Base-by-base conservation (phyloP, 2,888 invertebrate species). In the Dilophus febrilis region DNA sequence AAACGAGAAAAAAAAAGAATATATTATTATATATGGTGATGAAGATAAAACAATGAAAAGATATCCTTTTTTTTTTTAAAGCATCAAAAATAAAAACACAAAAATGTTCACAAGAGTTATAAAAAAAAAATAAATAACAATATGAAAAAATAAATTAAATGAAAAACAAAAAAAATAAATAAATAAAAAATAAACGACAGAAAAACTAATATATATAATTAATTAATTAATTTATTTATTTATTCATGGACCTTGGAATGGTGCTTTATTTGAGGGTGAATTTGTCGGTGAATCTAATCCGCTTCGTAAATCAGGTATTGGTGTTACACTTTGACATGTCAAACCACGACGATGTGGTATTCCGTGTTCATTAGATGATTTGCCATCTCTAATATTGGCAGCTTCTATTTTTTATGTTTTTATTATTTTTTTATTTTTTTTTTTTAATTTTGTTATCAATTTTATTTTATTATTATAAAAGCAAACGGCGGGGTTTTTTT, bases 241-340 rank as follows among this genome's bases (percentile, higher is more conserved):
- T 26, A 29, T 31, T 40, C 44, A 47, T 40, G 46, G 58, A 62
- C 61, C 61, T 62, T 62, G 62, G 51, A 62, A 62, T 48, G 61
- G 60, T 47, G 59, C 60, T 49, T 60, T 57, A 50, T 55, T 56
- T 43, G 54, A 53, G 46, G 61, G 57, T 42, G 61, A 61, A 47
- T 55, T 53, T 44, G 58, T 51, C 19, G 57, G 56, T 47, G 57
- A 54, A 50, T 62, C 61, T 50, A 58, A 49, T 50, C 61, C 62
- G 53, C 60, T 61, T 64, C 87, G 77, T 66, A 88, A 77, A 71
- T 85, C 82, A 61, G 87, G 87, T 64, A 88, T 88, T 64, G 84
- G 77, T 63, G 71, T 71, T 62, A 84, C 78, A 64, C 74, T 70
- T 65, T 82, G 76, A 70, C 81, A 77, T 65, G 85, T 80, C 67